phyloP scores from a whole-genome alignment of 1,140 invertebrate species.

The Cherax destructor region DNA sequence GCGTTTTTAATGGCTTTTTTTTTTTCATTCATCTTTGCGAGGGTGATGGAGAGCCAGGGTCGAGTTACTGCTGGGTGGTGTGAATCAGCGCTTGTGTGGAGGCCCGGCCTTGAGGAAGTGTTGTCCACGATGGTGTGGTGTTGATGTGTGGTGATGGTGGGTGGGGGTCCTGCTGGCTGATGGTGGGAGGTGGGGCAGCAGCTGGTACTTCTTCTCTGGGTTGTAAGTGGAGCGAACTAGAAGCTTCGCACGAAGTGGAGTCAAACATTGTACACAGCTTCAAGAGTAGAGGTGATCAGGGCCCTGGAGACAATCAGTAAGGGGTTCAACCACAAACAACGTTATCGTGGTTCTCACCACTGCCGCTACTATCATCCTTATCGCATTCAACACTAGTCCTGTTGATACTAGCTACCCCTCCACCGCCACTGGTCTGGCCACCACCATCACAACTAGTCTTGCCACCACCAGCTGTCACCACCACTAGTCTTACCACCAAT shows the following conservation, averaged over 20 bases:
- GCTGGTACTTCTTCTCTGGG: too few relatives aligned
- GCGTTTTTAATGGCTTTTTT: background rate
- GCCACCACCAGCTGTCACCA: too few relatives aligned
- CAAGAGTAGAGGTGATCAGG: background rate
- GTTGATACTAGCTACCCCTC: too few relatives aligned
- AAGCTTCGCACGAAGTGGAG: too few relatives aligned
- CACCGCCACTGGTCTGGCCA: background rate
- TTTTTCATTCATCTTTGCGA: background rate
- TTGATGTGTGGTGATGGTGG: too few relatives aligned
- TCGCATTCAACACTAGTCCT: too few relatives aligned
- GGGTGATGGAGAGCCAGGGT: background rate
- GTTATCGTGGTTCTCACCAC: too few relatives aligned
- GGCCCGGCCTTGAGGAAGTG: conserved; percentile 20
- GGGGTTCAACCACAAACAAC: background rate
- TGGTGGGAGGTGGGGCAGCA: too few relatives aligned
- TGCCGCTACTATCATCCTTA: background rate
- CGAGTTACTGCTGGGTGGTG: conserved; percentile 23
- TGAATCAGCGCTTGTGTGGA: conserved; percentile 35
- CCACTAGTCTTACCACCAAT: too few relatives aligned
- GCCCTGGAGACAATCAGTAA: background rate
- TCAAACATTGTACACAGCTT: too few relatives aligned
- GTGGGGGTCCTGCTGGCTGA: too few relatives aligned
- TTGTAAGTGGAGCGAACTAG: too few relatives aligned
- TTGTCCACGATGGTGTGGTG: background rate
- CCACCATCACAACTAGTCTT: background rate